Conservation (phyloP, 2,888 invertebrate genomes). For the Clunio marinus region DNA sequence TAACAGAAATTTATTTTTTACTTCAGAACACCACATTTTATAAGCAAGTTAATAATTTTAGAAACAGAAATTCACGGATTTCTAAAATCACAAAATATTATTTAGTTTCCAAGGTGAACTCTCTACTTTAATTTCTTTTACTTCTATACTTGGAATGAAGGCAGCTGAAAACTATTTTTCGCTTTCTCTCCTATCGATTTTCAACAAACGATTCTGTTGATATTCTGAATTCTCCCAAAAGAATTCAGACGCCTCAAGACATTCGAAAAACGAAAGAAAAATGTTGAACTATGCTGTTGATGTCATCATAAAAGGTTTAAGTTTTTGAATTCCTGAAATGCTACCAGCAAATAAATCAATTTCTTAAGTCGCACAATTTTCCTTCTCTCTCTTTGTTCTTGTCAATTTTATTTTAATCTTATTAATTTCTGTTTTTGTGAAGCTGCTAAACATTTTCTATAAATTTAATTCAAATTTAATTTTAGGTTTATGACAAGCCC, state of each 20-base stretch:
- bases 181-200: neutral
- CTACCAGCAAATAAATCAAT: constrained; percentile 6
- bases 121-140: no score
- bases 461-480: constrained; percentile 5
- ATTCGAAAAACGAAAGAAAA: no score
- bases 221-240: neutral
- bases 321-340: neutral
- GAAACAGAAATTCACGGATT: no score
- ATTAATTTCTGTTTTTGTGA: neutral
- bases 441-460: no score
- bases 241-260: neutral
- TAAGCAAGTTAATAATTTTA: no score
- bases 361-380: constrained; percentile 1
- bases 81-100: no score
- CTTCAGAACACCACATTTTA: constrained; percentile 31
- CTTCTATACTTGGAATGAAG: no score
- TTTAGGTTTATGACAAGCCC: neutral
- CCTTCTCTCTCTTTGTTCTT: neutral
- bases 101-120: no score
- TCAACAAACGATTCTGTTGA: neutral
- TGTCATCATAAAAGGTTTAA: constrained; percentile 5
- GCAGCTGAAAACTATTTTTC: no score
- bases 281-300: constrained; percentile 2
- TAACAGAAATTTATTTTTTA: constrained; percentile 15
- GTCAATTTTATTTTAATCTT: neutral